Base-by-base conservation (phyloP, 2,888 invertebrate species). In the Margaritifera margaritifera region DNA sequence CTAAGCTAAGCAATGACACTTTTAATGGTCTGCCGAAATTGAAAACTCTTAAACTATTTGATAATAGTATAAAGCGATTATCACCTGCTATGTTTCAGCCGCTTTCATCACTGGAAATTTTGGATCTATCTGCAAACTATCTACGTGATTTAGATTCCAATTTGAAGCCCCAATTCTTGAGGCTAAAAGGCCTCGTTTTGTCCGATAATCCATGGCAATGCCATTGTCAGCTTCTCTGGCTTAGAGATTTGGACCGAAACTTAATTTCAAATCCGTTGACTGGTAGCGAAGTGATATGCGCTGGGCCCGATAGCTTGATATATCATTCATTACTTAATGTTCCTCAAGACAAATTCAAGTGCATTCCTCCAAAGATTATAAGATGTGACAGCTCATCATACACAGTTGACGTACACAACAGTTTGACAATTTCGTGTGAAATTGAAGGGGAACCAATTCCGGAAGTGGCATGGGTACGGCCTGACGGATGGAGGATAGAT, bases 181-280 rank as follows among this genome's bases (percentile, higher is more conserved):
- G 27, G 15, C 71, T 82, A 58, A 69, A 66, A 59, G 50, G 67
- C 0, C 62, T 80, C 2, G 78, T 78, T 54, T 55, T 78, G 50
- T 68, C 79, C 0, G 72, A 74, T 52, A 80, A 82, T 56, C 80
- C 75, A 5, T 80, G 80, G 80, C 79, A 78, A 53, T 82, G 82
- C 67, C 77, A 78, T 72, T 82, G 82, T 64, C 73, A 73, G 62
- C 25, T 82, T 57, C 62, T 66, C 6, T 82, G 82, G 82, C 64
- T 82, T 31, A 74, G 71, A 53, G 73, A 74, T 53, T 66, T 78
- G 27, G 72, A 74, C 15, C 51, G 51, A n/a, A 55, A 63, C 4
- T 75, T 74, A n/a, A 61, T 72, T 51, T 58, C 71, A 6, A 71
- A 69, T 50, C 57, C 59, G 4, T 55, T 56, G 6, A 69, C 79